phyloP scores from a whole-genome alignment of 2,888 invertebrate species.

The Brachyopa scutellaris region DNA sequence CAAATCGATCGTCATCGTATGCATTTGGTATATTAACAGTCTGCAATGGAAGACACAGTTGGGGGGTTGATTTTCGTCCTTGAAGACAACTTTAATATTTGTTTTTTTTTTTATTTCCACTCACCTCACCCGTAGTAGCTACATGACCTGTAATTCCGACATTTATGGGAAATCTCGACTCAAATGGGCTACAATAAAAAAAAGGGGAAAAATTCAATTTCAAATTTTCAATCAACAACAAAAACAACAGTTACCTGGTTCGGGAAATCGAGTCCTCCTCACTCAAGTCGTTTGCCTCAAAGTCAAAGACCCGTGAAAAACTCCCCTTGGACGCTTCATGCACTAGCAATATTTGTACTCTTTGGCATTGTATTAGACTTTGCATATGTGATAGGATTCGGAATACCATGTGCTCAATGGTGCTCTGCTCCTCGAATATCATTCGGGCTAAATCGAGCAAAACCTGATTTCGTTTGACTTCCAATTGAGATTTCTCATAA shows the following conservation, averaged over 20 bases:
- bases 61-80: conserved; percentile 1
- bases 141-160: conserved; percentile 97
- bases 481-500: conserved; percentile 96
- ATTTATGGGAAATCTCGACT: conserved; percentile 96
- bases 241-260: conserved; percentile 84
- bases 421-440: conserved; percentile 98
- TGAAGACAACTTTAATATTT: neutral
- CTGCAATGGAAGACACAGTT: conserved; percentile 82
- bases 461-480: conserved; percentile 97
- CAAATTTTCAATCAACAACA: conserved; percentile 1
- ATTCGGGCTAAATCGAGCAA: conserved; percentile 96
- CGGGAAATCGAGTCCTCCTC: conserved; percentile 91
- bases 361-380: conserved; percentile 95
- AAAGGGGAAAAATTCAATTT: neutral
- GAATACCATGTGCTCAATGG: conserved; percentile 96
- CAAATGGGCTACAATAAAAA: conserved; percentile 87
- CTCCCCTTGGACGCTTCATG: conserved; percentile 95
- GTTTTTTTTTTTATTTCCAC: too few species aligned
- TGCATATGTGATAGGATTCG: conserved; percentile 97
- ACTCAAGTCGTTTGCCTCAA: conserved; percentile 94
- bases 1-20: conserved; percentile 94
- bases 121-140: conserved; percentile 96
- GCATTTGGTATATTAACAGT: conserved; percentile 95
- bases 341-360: conserved; percentile 96
- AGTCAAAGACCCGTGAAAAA: conserved; percentile 96